Base-by-base conservation (phyloP, 2,888 invertebrate species). In the Drosophila subquinaria region DNA sequence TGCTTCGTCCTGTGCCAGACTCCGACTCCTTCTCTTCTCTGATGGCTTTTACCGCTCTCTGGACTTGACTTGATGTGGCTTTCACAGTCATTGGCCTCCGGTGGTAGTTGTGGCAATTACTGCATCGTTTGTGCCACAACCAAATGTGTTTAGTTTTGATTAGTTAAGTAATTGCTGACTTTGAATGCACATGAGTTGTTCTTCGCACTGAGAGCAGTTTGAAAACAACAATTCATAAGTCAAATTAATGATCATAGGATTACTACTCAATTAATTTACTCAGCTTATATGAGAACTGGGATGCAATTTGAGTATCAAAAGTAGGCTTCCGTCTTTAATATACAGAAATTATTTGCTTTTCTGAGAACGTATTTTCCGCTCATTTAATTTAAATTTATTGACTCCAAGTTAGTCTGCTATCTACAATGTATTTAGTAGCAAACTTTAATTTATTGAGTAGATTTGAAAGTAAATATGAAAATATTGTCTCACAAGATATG, bases 151-250 rank as follows among this genome's bases (percentile, higher is more conserved):
- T 78, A 78, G 75, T 64, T 80, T 74, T 86, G 81, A 87, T 82
- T 83, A 87, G 79, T 59, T 84, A 62, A 81, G 68, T 82, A 86
- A 87, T 86, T 82, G 87, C 82, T 69, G 65, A 62, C 56, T 71
- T 57, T 67, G 63, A 40, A 20, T 17, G 55, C 38, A 53, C 59
- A 40, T 59, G 59, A 40, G n/a, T 48, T 42, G 48, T 33, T 35
- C 45, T 62, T 36, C 30, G 53, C 40, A 10, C 20, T 27, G 8
- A 38, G 15, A 42, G 20, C 27, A 35, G 23, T 33, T 43, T 50
- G 23, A 17, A 36, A 62, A 20, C 60, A 61, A 68, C 43, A 57
- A 69, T 67, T 83, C 52, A 73, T 69, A 48, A 45, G 43, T 56
- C 11, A 42, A 76, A 67, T 71, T 67, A 51, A 3, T 43, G 50